Evolutionary conservation across 2,797 vertebrate species (phyloP).

Genomic region (Onychomys torridus): DNA sequence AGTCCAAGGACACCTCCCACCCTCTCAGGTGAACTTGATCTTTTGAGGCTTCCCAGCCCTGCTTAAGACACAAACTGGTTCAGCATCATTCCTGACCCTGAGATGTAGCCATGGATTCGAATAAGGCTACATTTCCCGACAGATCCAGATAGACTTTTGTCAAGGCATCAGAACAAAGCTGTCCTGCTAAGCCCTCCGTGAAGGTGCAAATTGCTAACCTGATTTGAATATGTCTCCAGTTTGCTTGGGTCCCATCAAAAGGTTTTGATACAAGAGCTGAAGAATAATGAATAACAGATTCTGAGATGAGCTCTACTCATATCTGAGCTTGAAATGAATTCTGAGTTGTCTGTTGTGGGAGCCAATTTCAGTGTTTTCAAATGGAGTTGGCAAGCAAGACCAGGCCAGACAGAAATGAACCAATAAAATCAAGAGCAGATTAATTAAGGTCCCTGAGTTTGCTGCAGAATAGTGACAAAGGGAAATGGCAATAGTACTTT

Average conservation of each 20-base stretch:
- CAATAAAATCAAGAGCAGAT: slow-evolving; percentile 84
- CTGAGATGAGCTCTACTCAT: slow-evolving; percentile 68
- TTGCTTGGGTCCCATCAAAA: slow-evolving; percentile 76
- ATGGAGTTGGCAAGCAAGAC: slow-evolving; percentile 69
- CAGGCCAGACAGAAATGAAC: slow-evolving; percentile 68
- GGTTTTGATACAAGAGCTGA: slow-evolving; percentile 68
- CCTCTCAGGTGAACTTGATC: neutral
- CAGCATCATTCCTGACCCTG: slow-evolving; percentile 81
- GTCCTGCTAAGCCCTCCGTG: slow-evolving; percentile 80
- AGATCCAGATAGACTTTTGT: slow-evolving; percentile 80
- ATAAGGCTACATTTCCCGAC: slow-evolving; percentile 79
- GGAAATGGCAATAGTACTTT: slow-evolving; percentile 68
- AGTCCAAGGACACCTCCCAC: neutral
- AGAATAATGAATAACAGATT: slow-evolving; percentile 84
- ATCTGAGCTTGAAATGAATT: slow-evolving; percentile 84
- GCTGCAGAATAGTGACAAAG: slow-evolving; percentile 74
- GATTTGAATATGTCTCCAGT: slow-evolving; percentile 83
- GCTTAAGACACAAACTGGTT: slow-evolving; percentile 31
- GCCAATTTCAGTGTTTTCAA: slow-evolving; percentile 79
- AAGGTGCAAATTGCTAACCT: slow-evolving; percentile 85
- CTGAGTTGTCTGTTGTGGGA: slow-evolving; percentile 79
- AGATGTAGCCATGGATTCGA: slow-evolving; percentile 71
- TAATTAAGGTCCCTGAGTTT: slow-evolving; percentile 84
- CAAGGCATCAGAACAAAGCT: slow-evolving; percentile 76
- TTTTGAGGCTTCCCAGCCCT: neutral